Percentiles rank a stretch among this genome's conserved stretches.
Conservation (phyloP, 2,797 vertebrate species). For the Galagoides demidoff region DNA sequence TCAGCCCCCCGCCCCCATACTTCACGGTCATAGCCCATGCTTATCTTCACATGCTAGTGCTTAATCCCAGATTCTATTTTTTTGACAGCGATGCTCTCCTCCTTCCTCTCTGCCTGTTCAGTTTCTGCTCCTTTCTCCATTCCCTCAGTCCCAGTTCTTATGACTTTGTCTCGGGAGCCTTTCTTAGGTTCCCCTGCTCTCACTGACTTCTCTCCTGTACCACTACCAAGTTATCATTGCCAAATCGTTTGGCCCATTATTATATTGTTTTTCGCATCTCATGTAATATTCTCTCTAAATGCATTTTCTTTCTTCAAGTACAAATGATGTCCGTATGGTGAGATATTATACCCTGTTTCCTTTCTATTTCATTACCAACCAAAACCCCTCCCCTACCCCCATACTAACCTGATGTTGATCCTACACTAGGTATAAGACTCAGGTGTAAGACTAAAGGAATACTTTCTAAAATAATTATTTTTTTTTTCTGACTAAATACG, state of each 20-base stretch:
- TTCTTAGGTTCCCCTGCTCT: neutral
- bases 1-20: neutral
- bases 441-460: neutral
- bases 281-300: conserved; percentile 29
- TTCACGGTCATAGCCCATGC: neutral
- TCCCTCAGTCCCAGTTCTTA: neutral
- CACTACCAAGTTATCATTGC: neutral
- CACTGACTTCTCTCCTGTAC: neutral
- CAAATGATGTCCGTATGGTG: neutral
- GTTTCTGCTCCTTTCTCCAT: neutral
- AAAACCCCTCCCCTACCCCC: neutral
- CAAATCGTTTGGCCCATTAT: neutral
- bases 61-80: neutral
- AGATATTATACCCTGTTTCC: neutral
- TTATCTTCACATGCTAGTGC: neutral
- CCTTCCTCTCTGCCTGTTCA: neutral
- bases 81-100: neutral
- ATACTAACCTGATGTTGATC: neutral
- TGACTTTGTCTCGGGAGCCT: neutral
- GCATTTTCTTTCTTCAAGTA: neutral
- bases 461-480: neutral
- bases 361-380: neutral
- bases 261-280: neutral
- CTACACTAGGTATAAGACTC: neutral
- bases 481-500: neutral